Evolutionary conservation across 2,888 invertebrate species (phyloP).

Genomic region (Toxonevra muliebris): DNA sequence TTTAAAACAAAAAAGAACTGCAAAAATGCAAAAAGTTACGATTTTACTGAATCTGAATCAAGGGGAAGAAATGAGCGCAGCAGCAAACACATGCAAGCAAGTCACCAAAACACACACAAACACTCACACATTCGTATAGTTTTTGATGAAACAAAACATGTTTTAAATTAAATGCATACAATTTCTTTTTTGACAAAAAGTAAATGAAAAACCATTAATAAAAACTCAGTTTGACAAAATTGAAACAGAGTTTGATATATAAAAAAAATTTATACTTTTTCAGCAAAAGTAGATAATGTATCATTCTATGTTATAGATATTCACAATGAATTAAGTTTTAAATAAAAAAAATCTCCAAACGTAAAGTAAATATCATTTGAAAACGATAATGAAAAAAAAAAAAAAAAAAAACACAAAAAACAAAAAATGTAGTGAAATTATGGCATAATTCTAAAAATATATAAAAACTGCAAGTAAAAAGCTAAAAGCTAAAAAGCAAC

Average conservation of each 20-base stretch:
- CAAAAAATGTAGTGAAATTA: neutral
- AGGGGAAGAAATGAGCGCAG: neutral
- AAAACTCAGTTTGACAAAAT: constrained; percentile 2
- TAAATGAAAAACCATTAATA: neutral
- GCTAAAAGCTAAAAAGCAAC: constrained; percentile 1
- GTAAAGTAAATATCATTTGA: neutral
- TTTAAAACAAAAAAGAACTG: constrained; percentile 20
- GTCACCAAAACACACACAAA: neutral
- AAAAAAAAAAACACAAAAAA: neutral
- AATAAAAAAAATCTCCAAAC: neutral
- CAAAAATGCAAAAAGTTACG: constrained; percentile 2
- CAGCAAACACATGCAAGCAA: neutral
- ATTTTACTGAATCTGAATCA: constrained; percentile 13
- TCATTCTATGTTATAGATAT: neutral
- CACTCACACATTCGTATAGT: neutral
- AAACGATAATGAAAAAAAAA: neutral
- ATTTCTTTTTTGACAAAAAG: neutral
- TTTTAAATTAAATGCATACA: neutral
- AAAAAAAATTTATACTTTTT: neutral
- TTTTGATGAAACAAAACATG: neutral
- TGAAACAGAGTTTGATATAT: neutral
- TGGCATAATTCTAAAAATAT: neutral
- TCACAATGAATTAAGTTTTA: constrained; percentile 27
- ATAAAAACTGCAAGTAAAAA: too few relatives aligned
- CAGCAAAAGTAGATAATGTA: neutral